Evolutionary conservation across 2,113 vertebrate species (phyloP), one percentile per base, ranked within the genome.

Genomic region (Sprattus sprattus): DNA sequence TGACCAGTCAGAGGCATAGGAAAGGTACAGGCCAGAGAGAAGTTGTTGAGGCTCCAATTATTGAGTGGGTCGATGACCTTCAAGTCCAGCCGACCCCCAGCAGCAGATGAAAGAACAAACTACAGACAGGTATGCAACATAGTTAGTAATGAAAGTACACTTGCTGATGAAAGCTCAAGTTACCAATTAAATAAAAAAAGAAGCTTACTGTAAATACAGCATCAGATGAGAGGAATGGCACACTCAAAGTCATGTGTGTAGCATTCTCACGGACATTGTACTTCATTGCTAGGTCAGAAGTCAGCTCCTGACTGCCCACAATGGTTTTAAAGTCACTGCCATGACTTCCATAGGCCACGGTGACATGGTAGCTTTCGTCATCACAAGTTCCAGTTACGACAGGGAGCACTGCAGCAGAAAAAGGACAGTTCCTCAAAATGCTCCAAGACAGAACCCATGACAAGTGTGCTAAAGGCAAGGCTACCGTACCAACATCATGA

Each of bases 11-110:
- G 90, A 0, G 0, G 86, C 47, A 94, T 49, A 2, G 94, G 94
- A 83, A 96, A 96, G 75, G 49, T 86, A 87, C 95, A 96, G 83
- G 93, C 25, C 84, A 95, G 80, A 49, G 90, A 94, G 15, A 95
- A 89, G 20, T 95, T 91, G 16, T 60, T 89, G 20, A 94, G 86
- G 4, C 86, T 18, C 92, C 93, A 94, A 18, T 89, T 86, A 84
- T 92, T 93, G 2, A 25, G 25, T 0, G 60, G 49, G 28, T 93
- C 88, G 82, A 67, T 88, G 6, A 95, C 85, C 0, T 91, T 9
- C 0, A 95, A 0, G 28, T 95, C 91, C 22, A 94, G 25, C 80
- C 94, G 89, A 16, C 90, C 92, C 83, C 89, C 89, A 75, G 95
- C 7, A 0, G 91, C 93, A 0, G 83, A 50, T 0, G 88, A 82